Evolutionary conservation across 1,140 invertebrate genomes (phyloP).

Genomic region (Bicyclus anynana): DNA sequence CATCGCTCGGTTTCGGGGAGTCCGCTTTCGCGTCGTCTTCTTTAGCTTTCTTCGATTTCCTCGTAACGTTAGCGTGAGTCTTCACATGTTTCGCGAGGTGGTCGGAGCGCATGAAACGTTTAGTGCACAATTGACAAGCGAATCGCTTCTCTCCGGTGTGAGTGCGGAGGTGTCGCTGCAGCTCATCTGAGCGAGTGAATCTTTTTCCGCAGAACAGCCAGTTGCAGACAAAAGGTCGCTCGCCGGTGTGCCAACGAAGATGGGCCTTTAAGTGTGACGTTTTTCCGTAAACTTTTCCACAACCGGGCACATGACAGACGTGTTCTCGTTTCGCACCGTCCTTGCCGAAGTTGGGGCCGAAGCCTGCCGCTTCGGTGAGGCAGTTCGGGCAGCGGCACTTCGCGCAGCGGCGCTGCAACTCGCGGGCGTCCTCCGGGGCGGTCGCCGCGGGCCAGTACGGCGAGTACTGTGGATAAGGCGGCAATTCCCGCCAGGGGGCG

Average conservation of each 20-base stretch:
- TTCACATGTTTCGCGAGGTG: slow-evolving; percentile 97
- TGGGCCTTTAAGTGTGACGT: slow-evolving; percentile 97
- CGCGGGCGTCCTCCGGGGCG: slow-evolving; percentile 56
- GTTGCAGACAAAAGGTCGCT: slow-evolving; percentile 95
- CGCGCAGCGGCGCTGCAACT: slow-evolving; percentile 75
- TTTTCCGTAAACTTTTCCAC: slow-evolving; percentile 99
- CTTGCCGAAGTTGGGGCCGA: slow-evolving; percentile 79
- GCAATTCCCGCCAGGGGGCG: slow-evolving; percentile 49
- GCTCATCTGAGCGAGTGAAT: slow-evolving; percentile 98
- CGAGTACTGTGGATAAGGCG: slow-evolving; percentile 60
- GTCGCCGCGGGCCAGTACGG: slow-evolving; percentile 54
- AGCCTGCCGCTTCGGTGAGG: slow-evolving; percentile 81
- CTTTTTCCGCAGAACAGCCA: slow-evolving; percentile 97
- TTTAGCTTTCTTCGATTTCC: slow-evolving; percentile 66
- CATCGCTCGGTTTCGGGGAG: slow-evolving; percentile 35
- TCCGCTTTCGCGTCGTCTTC: slow-evolving; percentile 64
- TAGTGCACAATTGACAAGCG: slow-evolving; percentile 96
- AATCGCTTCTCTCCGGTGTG: slow-evolving; percentile 98
- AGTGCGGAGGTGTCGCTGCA: slow-evolving; percentile 96
- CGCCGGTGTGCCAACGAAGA: slow-evolving; percentile 95
- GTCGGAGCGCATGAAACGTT: slow-evolving; percentile 96
- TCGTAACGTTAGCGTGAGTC: slow-evolving; percentile 90
- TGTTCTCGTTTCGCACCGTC: slow-evolving; percentile 86
- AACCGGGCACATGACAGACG: slow-evolving; percentile 98
- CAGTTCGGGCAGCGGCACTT: slow-evolving; percentile 86